Evolutionary conservation across 2,888 invertebrate species (phyloP), one percentile per base, ranked within the genome.

Genomic region (Ganaspis brasiliensis): DNA sequence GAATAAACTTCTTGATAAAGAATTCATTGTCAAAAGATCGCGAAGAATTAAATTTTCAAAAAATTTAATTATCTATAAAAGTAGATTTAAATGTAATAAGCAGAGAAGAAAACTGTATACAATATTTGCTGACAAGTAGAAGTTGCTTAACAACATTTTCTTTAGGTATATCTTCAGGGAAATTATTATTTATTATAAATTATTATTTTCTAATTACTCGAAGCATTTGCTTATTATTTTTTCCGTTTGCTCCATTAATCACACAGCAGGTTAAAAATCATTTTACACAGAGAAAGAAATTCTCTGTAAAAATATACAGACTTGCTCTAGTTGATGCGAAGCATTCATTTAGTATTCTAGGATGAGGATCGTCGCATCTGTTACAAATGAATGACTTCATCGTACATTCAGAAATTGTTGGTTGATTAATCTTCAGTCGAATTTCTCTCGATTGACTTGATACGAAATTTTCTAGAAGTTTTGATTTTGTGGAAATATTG

Each of bases 361-460:
- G 9, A 8, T 31, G 59, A 31, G n/a, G 59, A 59, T 52, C 31
- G 59, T 31, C 31, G 31, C 31, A 16, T 59, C n/a, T 31, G 16
- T 9, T 31, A 59, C 59, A 59, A 59, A 31, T 59, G 59, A 59
- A 59, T n/a, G 31, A 31, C n/a, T 59, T 59, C n/a, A 59, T 59
- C 26, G 31, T 31, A 31, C 14, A 14, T n/a, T 59, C n/a, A 9
- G 26, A 59, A 52, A 9, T 59, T 31, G 14, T n/a, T 31, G 8
- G 2, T 24, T 16, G n/a, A 31, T 59, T 26, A n/a, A 59, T 59
- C 26, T 24, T 56, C 31, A 31, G n/a, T 31, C 16, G 26, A 57
- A 4, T 59, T 31, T 59, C 26, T 26, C 24, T 31, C 24, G 10
- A 14, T 57, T n/a, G 24, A 24, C 4, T 24, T 57, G 2, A 26